Evolutionary conservation across 2,797 vertebrate species (phyloP).

Genomic region (Pteropus rufus): DNA sequence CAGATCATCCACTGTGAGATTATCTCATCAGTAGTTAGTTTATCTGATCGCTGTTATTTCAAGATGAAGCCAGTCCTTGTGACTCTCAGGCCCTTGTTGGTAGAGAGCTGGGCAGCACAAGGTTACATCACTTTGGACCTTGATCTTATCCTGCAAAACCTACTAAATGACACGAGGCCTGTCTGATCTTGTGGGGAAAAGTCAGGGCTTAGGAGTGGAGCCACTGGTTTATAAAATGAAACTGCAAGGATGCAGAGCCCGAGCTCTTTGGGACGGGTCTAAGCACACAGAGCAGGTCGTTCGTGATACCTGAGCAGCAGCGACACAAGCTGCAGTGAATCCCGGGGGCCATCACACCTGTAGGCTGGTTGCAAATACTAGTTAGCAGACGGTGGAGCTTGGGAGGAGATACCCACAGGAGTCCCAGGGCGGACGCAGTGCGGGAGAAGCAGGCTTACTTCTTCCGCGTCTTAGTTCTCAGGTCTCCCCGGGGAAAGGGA

Average conservation of each 20-base stretch:
- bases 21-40: background rate
- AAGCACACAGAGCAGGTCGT: no score
- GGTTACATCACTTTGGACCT: background rate
- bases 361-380: background rate
- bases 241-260: background rate
- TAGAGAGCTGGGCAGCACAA: background rate
- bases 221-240: background rate
- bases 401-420: background rate
- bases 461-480: background rate
- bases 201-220: background rate
- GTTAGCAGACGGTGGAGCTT: background rate
- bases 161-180: background rate
- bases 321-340: background rate
- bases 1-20: background rate
- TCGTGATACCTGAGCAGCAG: background rate
- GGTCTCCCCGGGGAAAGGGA: background rate
- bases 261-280: background rate
- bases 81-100: background rate
- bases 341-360: background rate
- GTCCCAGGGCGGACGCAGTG: background rate
- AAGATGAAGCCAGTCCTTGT: background rate
- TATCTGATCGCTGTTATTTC: background rate
- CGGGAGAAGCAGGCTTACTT: background rate
- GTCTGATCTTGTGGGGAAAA: background rate
- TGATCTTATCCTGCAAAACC: background rate